Evolutionary conservation across 1,140 invertebrate genomes (phyloP).

Genomic region (Plodia interpunctella): DNA sequence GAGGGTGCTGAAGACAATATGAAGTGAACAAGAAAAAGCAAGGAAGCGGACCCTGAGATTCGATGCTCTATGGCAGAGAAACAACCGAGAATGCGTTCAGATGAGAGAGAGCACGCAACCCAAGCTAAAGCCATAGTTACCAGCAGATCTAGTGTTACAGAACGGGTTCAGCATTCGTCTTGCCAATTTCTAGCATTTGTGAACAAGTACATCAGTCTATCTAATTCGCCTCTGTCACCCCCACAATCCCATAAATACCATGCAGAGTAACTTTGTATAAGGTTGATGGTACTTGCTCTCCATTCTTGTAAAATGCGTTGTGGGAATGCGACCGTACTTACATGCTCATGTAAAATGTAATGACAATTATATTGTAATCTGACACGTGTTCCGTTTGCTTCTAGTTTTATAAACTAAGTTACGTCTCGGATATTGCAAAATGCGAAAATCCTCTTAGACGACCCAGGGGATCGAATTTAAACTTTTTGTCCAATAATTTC

Average conservation of each 20-base stretch:
- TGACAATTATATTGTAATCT: neutral
- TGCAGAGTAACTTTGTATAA: too few species aligned
- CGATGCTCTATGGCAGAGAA: too few species aligned
- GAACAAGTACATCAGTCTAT: neutral
- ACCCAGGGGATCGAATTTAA: too few species aligned
- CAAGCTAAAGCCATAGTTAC: neutral
- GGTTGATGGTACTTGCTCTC: too few species aligned
- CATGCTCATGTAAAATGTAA: conserved; percentile 3
- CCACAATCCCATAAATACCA: too few species aligned
- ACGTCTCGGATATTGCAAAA: neutral
- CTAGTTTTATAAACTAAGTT: conserved; percentile 2
- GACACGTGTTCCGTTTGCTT: neutral
- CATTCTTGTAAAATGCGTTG: neutral
- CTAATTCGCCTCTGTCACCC: too few species aligned
- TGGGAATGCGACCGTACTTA: neutral
- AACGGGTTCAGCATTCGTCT: neutral
- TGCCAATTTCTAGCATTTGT: neutral
- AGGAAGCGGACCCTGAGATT: too few species aligned
- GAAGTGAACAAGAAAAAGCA: too few species aligned
- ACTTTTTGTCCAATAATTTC: too few species aligned
- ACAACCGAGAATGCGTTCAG: too few species aligned
- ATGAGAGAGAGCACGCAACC: too few species aligned
- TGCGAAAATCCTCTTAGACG: neutral
- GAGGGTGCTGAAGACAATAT: too few species aligned
- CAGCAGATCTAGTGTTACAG: neutral